Base-by-base conservation (phyloP, 1,140 invertebrate genomes). In the Papilio dardanus region DNA sequence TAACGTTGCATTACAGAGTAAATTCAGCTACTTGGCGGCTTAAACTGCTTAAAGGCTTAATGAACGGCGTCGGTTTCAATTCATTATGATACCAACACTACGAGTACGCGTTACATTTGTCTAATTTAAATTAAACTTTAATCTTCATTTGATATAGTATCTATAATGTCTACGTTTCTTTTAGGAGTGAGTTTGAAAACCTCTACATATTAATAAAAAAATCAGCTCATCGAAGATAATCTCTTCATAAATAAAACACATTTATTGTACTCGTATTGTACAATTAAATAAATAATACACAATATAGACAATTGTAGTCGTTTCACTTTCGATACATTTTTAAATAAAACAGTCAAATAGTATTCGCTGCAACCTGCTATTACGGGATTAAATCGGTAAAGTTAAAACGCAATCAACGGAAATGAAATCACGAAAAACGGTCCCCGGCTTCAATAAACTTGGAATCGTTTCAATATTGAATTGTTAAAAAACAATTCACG, bases 31-130 rank as follows among this genome's bases (percentile, higher is more conserved):
- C 31, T 66, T 33, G 19, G 31, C n/a, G 66, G 66, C 33, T 10
- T 35, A 67, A 35, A 33, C 66, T 33, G 33, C 66, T 67, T 67
- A 67, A 67, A 33, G 31, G 66, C 66, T 67, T 67, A 67, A 67
- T 67, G 66, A 33, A 67, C 31, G 66, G 66, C 33, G 66, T 67
- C 31, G 66, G 66, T 67, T 67, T 67, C 24, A 31, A 65, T 65
- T 65, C 24, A 30, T 30, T 30, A 30, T 65, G 24, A 14, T 65
- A 31, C 24, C 12, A 30, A 30, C 58, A 65, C 14, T 16, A n/a
- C n/a, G 30, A 65, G 21, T 30, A 30, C 30, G 58, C 30, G 12
- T 24, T 65, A 65, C 30, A 65, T 65, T 65, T 31, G 58, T 65
- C 16, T 65, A n/a, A 28, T 30, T 28, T 65, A 54, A 54, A 10